A percentile compares a stretch with the other conserved stretches of the same genome.
Conservation (phyloP, 1,140 invertebrate genomes). For the Scaptomyza graminum region DNA sequence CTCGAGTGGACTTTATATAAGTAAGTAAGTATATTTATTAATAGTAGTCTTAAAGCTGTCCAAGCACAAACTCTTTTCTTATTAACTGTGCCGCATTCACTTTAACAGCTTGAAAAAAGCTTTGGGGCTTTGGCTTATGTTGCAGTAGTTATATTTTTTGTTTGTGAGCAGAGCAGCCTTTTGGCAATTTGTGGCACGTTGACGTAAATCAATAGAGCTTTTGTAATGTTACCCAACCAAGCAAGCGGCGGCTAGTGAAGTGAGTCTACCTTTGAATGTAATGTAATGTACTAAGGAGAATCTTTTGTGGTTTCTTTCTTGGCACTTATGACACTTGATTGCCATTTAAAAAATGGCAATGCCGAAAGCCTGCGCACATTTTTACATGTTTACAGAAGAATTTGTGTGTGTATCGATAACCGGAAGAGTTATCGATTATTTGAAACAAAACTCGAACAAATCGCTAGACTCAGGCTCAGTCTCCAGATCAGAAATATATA, state of each 20-base stretch:
- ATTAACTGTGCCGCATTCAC: no score
- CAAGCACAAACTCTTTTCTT: no score
- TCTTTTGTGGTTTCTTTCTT: conserved; percentile 8
- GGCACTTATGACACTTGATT: not conserved
- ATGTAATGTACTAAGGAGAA: no score
- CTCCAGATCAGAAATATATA: no score
- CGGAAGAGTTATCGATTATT: no score
- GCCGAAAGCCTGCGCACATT: not conserved
- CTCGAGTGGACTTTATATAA: no score
- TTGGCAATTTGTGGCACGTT: conserved; percentile 16
- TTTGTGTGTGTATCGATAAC: no score
- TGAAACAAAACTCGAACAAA: no score
- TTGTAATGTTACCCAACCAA: conserved; percentile 25
- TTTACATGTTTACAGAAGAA: no score
- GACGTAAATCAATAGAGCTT: conserved; percentile 31
- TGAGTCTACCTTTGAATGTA: not conserved
- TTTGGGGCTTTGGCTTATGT: not conserved
- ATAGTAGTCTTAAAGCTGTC: no score
- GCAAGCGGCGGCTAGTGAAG: not conserved
- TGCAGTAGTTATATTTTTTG: not conserved
- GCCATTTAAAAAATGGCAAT: conserved; percentile 1
- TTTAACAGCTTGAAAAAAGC: not conserved
- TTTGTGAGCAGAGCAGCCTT: not conserved
- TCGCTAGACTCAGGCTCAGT: no score
- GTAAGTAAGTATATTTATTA: no score